Base-by-base conservation (phyloP, 2,113 vertebrate genomes). In the Alligator mississippiensis region DNA sequence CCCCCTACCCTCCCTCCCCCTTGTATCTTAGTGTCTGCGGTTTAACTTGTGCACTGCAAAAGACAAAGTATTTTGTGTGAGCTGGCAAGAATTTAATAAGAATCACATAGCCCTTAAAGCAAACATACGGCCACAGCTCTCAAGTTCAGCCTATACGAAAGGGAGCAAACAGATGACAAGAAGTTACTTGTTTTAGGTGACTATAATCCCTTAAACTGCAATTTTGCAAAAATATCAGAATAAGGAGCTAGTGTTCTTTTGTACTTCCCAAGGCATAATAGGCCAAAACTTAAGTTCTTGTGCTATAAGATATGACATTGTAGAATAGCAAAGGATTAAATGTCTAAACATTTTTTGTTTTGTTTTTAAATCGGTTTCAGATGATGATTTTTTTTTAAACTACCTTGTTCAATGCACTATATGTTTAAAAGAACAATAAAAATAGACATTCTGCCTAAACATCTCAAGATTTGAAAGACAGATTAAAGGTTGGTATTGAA, bases 131-230 rank as follows among this genome's bases (percentile, higher is more conserved):
- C 18, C 10, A 2, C 3, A 54, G 86, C 55, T 91, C 77, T 96
- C 80, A 80, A 91, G n/a, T 59, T 87, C 77, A 95, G 1, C 87
- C 79, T 85, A 60, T 64, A 80, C 74, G 54, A 80, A 92, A 72
- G 77, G 87, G 55, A 91, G 34, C 75, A 94, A 95, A 89, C 58
- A 59, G 57, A 88, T 86, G 84, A 91, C 87, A 95, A 92, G 90
- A 96, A 93, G 54, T 54, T 87, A 70, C 88, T 95, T 93, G 87
- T 95, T 82, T 82, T 76, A 93, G 59, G 79, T 30, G 84, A 66
- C 57, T 76, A 5, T n/a, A 85, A 72, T 88, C 0, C 0, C 74
- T 75, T 84, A 88, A 90, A 60, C 57, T 91, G 85, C 61, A 15
- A 90, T 76, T 95, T 80, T 86, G 4, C 5, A 76, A 60, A 85